Conservation (phyloP, 2,113 vertebrate species). For the Lasiurus cinereus region DNA sequence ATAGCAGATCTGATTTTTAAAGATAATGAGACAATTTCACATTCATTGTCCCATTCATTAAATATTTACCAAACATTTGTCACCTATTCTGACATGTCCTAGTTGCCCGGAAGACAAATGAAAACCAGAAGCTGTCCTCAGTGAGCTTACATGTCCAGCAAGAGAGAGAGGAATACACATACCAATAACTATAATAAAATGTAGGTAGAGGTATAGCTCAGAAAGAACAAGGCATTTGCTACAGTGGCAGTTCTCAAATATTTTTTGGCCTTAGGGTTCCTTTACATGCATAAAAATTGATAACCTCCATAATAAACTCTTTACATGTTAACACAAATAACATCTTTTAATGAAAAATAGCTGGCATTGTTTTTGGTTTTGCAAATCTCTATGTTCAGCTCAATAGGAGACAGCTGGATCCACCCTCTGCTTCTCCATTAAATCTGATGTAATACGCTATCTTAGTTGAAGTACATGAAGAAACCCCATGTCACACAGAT, state of each 20-base stretch:
- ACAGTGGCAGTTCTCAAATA: neutral
- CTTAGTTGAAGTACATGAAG: slow-evolving; percentile 25
- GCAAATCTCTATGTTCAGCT: neutral
- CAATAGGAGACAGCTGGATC: neutral
- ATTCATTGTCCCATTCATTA: neutral
- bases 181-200: neutral
- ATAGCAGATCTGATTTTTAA: neutral
- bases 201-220: neutral
- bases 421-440: neutral
- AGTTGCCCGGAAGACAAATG: neutral
- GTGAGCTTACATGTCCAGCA: neutral
- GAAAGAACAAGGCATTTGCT: neutral
- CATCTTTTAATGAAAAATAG: neutral
- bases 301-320: neutral
- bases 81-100: neutral
- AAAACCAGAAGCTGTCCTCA: neutral
- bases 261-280: neutral
- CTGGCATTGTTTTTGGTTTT: neutral
- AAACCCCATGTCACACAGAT: slow-evolving; percentile 6
- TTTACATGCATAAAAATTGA: slow-evolving; percentile 41
- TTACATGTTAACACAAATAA: neutral
- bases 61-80: neutral
- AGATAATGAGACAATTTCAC: neutral
- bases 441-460: neutral
- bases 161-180: neutral